Conservation (phyloP, 2,797 vertebrate genomes). For the Pogoniulus pusillus region DNA sequence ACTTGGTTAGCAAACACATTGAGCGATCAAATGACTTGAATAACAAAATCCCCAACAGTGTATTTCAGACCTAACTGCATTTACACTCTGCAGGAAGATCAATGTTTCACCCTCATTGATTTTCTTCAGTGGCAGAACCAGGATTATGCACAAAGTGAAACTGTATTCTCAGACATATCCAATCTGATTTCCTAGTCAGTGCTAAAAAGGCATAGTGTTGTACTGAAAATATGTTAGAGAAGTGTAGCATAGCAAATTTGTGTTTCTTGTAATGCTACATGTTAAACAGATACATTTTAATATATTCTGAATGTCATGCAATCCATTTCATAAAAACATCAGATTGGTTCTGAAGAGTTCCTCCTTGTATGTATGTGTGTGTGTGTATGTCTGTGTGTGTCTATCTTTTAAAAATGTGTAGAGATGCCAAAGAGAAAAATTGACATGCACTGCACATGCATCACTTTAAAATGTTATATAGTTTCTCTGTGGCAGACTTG, state of each 20-base stretch:
- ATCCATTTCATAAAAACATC: conserved; percentile 19
- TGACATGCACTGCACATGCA: conserved; percentile 45
- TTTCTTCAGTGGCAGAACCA: conserved; percentile 69
- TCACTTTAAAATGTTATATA: conserved; percentile 30
- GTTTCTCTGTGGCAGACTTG: conserved; percentile 35
- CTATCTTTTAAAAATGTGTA: conserved; percentile 18
- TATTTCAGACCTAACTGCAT: conserved; percentile 73
- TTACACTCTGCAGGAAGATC: conserved; percentile 79
- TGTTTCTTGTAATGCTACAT: conserved; percentile 40
- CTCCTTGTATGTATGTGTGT: background rate
- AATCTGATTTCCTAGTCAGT: conserved; percentile 72
- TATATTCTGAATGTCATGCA: background rate
- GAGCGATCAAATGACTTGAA: conserved; percentile 74
- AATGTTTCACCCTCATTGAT: conserved; percentile 77
- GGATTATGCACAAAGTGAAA: conserved; percentile 73
- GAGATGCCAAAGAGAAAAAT: conserved; percentile 36
- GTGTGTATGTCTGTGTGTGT: background rate
- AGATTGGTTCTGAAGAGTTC: background rate
- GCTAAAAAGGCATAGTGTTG: conserved; percentile 67
- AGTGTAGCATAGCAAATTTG: conserved; percentile 59
- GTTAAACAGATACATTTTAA: conserved; percentile 42
- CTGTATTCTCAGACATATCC: conserved; percentile 69
- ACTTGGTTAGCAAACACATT: conserved; percentile 73
- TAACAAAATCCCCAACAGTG: conserved; percentile 76
- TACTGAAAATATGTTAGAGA: conserved; percentile 68